These are phyloP conservation scores for Ranitomeya imitator DNA, from an alignment of 2,113 vertebrate genomes.

Conservation along the genomic window DNA sequence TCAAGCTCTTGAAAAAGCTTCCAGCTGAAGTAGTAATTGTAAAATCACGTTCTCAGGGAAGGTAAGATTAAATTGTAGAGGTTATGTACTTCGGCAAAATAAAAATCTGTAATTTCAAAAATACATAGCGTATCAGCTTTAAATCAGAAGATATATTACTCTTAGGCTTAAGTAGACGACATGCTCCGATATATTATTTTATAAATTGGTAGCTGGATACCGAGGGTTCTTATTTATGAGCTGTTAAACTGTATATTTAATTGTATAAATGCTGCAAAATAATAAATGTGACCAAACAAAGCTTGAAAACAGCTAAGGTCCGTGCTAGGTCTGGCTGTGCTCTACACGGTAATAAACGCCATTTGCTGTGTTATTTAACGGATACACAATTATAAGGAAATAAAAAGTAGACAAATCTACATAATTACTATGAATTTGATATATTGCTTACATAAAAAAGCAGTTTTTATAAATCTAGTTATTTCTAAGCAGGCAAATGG, in stretches of 20 bases:
- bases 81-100: conserved; percentile 24
- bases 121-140: not conserved
- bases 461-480: not conserved
- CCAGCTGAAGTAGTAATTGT: conserved; percentile 45
- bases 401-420: not conserved
- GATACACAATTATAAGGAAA: not conserved
- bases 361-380: not conserved
- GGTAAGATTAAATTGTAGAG: conserved; percentile 39
- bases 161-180: not conserved
- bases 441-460: not conserved
- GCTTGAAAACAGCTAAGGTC: not conserved
- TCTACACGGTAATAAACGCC: not conserved
- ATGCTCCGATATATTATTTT: not conserved
- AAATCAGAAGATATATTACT: not conserved
- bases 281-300: not conserved
- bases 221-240: not conserved
- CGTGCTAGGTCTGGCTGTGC: not conserved
- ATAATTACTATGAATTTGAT: not conserved
- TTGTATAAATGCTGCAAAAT: not conserved
- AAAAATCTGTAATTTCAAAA: conserved; percentile 25
- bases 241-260: no score
- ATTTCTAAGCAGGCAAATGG: not conserved
- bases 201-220: not conserved
- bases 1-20: conserved; percentile 42
- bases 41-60: conserved; percentile 26